These are phyloP conservation scores for Saccostrea echinata DNA, from an alignment of 1,140 invertebrate species.

Conservation along the genomic window DNA sequence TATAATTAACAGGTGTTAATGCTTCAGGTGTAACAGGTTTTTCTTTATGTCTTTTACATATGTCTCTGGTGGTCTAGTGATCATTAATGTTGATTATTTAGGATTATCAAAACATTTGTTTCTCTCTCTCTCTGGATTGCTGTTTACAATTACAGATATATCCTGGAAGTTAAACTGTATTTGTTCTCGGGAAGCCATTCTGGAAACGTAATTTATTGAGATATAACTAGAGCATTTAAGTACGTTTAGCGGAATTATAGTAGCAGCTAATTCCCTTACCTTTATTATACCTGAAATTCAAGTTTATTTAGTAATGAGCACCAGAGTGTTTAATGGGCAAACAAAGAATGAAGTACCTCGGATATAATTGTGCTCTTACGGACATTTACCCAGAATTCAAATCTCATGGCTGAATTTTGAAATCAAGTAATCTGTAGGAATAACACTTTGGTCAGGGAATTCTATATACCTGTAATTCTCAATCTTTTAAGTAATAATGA, in stretches of 20 bases:
- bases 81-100: not conserved
- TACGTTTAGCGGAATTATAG: too few species aligned
- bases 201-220: not conserved
- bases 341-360: not conserved
- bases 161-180: not conserved
- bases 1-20: constrained; percentile 26
- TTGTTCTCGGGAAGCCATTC: not conserved
- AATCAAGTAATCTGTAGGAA: not conserved
- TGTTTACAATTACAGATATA: not conserved
- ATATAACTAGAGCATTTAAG: too few species aligned
- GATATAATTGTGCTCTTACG: not conserved
- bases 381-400: not conserved
- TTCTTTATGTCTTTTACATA: not conserved
- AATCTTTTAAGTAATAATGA: too few species aligned
- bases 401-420: not conserved
- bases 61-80: not conserved
- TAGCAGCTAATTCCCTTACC: too few species aligned
- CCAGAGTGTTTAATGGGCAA: not conserved
- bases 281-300: not conserved
- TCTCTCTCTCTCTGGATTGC: not conserved
- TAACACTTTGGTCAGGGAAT: not conserved
- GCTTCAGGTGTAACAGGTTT: not conserved
- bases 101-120: not conserved
- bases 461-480: too few species aligned
- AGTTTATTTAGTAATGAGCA: not conserved